phyloP scores from a whole-genome alignment of 2,113 vertebrate species.

The Gavialis gangeticus region DNA sequence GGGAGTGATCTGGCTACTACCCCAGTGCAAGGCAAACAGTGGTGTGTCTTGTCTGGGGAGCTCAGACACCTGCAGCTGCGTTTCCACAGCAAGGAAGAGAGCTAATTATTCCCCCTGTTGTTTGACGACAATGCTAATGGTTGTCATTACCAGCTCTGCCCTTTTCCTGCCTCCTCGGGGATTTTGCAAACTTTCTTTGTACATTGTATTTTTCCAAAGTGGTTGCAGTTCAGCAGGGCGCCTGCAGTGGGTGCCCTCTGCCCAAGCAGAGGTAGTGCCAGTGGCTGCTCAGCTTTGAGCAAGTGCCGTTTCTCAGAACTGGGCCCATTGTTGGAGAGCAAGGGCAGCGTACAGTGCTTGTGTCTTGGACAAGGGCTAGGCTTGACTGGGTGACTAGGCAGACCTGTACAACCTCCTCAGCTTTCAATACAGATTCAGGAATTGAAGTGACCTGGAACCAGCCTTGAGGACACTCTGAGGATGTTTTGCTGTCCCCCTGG shows the following conservation, averaged over 20 bases:
- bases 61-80: slow-evolving; percentile 9
- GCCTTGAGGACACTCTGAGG: not conserved
- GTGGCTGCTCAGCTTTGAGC: fast-evolving
- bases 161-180: slow-evolving; percentile 55
- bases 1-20: not conserved
- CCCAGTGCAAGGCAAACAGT: not conserved
- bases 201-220: slow-evolving; percentile 9
- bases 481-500: not conserved
- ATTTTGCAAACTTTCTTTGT: not conserved
- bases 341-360: not conserved
- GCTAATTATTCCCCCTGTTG: slow-evolving; percentile 65
- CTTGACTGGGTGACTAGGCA: not conserved
- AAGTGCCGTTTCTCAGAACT: not conserved
- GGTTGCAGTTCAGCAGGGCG: not conserved
- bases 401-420: slow-evolving; percentile 25
- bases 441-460: slow-evolving; percentile 3
- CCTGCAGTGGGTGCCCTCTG: not conserved
- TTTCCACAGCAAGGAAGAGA: slow-evolving; percentile 35
- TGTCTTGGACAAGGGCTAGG: slow-evolving; percentile 24
- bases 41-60: slow-evolving; percentile 24
- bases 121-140: slow-evolving; percentile 65
- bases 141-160: slow-evolving; percentile 63
- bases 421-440: slow-evolving; percentile 27
- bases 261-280: not conserved
- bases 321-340: not conserved